phyloP scores from a whole-genome alignment of 2,797 vertebrate species.

The Agapornis canus region DNA sequence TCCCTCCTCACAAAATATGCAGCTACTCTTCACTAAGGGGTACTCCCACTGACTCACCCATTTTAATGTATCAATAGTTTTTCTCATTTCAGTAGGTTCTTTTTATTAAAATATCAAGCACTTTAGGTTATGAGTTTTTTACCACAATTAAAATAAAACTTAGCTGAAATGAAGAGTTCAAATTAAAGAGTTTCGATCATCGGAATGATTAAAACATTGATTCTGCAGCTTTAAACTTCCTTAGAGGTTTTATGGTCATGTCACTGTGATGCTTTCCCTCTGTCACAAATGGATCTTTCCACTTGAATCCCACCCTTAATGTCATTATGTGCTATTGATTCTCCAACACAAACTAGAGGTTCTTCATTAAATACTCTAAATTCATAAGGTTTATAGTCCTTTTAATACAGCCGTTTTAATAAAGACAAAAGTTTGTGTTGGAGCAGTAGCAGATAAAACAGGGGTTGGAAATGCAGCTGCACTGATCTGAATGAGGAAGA shows the following conservation, averaged over 20 bases:
- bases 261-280: background rate
- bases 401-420: conserved; percentile 31
- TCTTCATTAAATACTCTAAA: conserved; percentile 35
- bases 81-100: background rate
- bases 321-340: background rate
- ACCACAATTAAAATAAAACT: background rate
- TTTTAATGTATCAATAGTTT: background rate
- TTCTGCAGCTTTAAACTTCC: background rate
- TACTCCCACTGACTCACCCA: background rate
- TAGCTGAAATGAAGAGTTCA: background rate
- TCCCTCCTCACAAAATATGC: background rate
- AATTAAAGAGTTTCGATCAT: background rate
- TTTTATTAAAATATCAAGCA: background rate
- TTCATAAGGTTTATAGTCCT: background rate
- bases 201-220: background rate
- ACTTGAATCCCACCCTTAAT: background rate
- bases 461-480: conserved; percentile 34
- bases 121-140: background rate
- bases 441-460: conserved; percentile 17
- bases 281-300: background rate
- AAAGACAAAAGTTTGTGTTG: conserved; percentile 56
- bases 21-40: background rate
- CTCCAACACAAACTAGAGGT: background rate
- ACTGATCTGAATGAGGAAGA: background rate
- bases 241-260: background rate